Base-by-base conservation (phyloP, 1,140 invertebrate species). In the Camponotus floridanus region DNA sequence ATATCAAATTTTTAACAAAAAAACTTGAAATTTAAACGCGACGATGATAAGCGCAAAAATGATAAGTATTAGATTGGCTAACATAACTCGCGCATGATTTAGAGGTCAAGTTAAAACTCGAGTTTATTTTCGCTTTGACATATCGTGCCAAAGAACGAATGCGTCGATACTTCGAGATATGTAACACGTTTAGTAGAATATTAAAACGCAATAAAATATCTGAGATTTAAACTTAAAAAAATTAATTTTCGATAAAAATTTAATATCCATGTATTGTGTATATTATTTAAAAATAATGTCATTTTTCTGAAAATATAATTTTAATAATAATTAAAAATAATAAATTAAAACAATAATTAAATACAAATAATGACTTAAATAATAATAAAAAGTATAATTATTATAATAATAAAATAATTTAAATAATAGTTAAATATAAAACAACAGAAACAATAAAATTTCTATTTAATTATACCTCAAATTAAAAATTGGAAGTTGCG, bases 161-260 rank as follows among this genome's bases (percentile, higher is more conserved):
- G n/a, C 21, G 31, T 21, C 33, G 61, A 78, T 70, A 68, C 1
- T 9, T 3, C 4, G 55, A 3, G 36, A 67, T 67, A 79, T 9
- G 26, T 5, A n/a, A 2, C 15, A 11, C 18, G 9, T 11, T 2
- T 13, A n/a, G 4, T 33, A 36, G n/a, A 48, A 48, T 48, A 76
- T 86, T 65, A 78, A 80, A 26, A 61, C 55, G 79, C 87, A 64
- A 84, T 59, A 74, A 86, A 86, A 68, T 62, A 74, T 42, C 59
- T 81, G 65, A 87, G 68, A 87, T 70, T 42, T 26, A 67, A 31
- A 57, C 48, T 26, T 39, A 39, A 39, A 18, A 64, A 45, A 88
- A 57, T 83, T 57, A 39, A 1, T 61, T 39, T 39, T 48, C 6
- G 5, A 57, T 57, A 57, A 57, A 48, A 3, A 48, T 15, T 48